Percentiles rank a stretch among this genome's conserved stretches.
phyloP scores from a whole-genome alignment of 2,113 vertebrate genomes.

The Hypanus sabinus region DNA sequence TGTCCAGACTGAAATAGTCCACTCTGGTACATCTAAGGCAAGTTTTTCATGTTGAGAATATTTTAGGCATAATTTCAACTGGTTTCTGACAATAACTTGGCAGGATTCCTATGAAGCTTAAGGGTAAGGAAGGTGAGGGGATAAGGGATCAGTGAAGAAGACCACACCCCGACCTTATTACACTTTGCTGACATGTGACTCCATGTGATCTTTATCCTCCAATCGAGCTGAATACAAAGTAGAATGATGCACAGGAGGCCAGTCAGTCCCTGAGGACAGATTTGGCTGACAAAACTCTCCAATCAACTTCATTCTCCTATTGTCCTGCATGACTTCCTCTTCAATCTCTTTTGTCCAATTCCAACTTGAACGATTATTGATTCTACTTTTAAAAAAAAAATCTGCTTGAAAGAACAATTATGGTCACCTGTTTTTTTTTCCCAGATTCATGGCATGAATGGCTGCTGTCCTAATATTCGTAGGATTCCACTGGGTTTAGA shows the following conservation, averaged over 20 bases:
- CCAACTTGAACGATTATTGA: background rate
- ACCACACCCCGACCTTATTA: background rate
- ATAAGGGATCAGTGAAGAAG: background rate
- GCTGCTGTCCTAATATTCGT: background rate
- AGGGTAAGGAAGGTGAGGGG: too few relatives aligned
- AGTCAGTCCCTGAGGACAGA: background rate
- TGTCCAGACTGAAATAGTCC: background rate
- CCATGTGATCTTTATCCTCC: background rate
- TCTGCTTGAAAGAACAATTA: background rate
- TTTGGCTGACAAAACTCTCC: background rate
- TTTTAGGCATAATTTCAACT: background rate
- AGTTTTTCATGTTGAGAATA: background rate
- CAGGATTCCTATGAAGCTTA: background rate
- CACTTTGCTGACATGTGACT: background rate
- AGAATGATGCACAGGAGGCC: background rate
- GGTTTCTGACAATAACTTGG: background rate
- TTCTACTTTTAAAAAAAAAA: background rate
- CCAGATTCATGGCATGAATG: background rate
- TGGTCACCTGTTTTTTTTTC: background rate
- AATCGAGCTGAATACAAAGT: too few relatives aligned
- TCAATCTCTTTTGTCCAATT: background rate
- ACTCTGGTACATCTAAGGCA: background rate
- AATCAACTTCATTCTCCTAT: background rate
- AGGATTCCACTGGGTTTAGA: background rate
- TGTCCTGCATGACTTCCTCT: background rate